These are phyloP conservation scores for Chrysolina americana DNA, from an alignment of 2,888 invertebrate species.

Conservation along the genomic window DNA sequence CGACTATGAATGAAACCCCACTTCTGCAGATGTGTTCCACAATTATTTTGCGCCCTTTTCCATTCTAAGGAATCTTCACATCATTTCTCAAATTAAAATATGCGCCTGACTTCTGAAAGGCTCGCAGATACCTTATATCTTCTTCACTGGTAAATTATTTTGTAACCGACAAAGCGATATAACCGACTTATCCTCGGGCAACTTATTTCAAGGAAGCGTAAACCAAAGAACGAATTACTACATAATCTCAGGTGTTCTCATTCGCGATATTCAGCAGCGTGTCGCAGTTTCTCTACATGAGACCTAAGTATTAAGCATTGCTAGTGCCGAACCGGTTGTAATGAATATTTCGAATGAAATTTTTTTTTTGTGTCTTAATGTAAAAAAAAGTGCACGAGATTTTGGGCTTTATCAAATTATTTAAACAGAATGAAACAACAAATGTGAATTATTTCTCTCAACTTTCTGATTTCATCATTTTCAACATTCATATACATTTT, in stretches of 20 bases:
- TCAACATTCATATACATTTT: too few relatives aligned
- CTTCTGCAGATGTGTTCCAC: neutral
- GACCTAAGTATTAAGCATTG: too few relatives aligned
- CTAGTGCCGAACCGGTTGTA: too few relatives aligned
- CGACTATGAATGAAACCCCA: too few relatives aligned
- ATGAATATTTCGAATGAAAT: too few relatives aligned
- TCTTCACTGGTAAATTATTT: slow-evolving; percentile 29
- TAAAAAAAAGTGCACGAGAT: too few relatives aligned
- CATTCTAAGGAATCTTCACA: neutral
- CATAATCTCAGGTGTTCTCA: neutral
- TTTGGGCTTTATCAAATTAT: too few relatives aligned
- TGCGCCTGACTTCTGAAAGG: neutral
- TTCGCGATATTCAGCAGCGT: neutral
- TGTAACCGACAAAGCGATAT: slow-evolving; percentile 26
- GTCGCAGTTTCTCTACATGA: neutral
- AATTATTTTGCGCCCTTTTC: neutral
- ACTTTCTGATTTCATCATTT: too few relatives aligned
- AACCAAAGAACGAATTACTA: slow-evolving; percentile 10
- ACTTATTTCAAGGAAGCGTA: slow-evolving; percentile 24
- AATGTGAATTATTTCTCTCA: too few relatives aligned
- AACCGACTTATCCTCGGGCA: slow-evolving; percentile 23
- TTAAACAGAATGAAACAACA: too few relatives aligned
- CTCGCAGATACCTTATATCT: slow-evolving; percentile 13
- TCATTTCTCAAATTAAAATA: neutral
- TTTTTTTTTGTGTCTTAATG: too few relatives aligned